Conservation (phyloP, 2,797 vertebrate species). For the Centroberyx gerrardi region DNA sequence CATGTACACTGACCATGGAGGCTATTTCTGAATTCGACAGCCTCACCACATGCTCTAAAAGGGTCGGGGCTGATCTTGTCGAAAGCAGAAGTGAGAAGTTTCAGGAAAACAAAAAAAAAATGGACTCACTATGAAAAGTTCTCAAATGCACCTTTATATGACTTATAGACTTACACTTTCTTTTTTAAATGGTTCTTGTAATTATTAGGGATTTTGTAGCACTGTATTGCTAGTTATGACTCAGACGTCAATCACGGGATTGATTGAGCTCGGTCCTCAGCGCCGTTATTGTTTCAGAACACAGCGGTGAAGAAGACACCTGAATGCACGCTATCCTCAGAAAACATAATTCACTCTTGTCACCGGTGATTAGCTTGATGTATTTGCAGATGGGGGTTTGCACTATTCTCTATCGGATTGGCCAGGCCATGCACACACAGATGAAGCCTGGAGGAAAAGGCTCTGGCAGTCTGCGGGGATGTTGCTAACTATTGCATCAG, state of each 20-base stretch:
- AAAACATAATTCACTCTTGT: slow-evolving; percentile 30
- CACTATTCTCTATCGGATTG: slow-evolving; percentile 45
- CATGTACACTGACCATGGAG: slow-evolving; percentile 81
- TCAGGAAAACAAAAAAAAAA: slow-evolving; percentile 85
- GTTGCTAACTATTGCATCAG: slow-evolving; percentile 87
- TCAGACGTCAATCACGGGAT: not conserved
- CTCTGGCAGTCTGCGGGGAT: slow-evolving; percentile 69
- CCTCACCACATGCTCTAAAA: slow-evolving; percentile 85
- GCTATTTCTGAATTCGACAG: slow-evolving; percentile 86
- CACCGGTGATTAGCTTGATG: slow-evolving; percentile 53
- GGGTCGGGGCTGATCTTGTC: slow-evolving; percentile 81
- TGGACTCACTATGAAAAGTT: slow-evolving; percentile 69
- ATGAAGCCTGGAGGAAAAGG: slow-evolving; percentile 66
- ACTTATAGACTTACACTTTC: slow-evolving; percentile 18
- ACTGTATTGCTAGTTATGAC: not conserved
- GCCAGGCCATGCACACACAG: slow-evolving; percentile 23
- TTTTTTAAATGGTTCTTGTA: not conserved
- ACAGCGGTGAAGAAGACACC: slow-evolving; percentile 4
- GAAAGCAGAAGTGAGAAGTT: slow-evolving; percentile 91
- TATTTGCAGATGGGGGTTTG: slow-evolving; percentile 40
- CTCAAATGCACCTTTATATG: slow-evolving; percentile 72
- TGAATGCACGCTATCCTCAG: slow-evolving; percentile 1
- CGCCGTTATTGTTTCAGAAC: not conserved
- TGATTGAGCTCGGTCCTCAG: not conserved
- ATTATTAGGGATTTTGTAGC: not conserved